Evolutionary conservation across 2,888 invertebrate species (phyloP).

Genomic region (Tupiocoris notatus): DNA sequence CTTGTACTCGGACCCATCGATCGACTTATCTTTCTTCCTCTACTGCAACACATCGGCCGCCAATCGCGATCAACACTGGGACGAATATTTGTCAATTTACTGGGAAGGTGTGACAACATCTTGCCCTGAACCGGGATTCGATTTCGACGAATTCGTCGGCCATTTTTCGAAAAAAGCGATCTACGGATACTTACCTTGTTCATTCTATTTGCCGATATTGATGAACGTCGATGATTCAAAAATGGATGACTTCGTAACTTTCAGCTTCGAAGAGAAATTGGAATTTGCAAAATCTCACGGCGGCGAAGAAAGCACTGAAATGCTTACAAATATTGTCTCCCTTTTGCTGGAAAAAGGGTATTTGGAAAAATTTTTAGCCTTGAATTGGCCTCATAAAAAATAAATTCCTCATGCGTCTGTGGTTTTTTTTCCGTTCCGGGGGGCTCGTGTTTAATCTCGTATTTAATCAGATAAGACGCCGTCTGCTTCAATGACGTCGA

Average conservation of each 20-base stretch:
- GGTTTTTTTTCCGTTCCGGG: too few species aligned
- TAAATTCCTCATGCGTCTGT: too few species aligned
- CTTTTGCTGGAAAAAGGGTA: constrained; percentile 50
- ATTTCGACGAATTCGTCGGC: constrained; percentile 34
- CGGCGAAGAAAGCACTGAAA: constrained; percentile 43
- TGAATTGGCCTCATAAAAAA: too few species aligned
- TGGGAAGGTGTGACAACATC: constrained; percentile 40
- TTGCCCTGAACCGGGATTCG: constrained; percentile 28
- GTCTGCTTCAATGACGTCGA: too few species aligned
- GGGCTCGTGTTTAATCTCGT: too few species aligned
- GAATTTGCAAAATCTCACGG: constrained; percentile 2
- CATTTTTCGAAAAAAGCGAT: constrained; percentile 42
- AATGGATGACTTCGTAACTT: constrained; percentile 1
- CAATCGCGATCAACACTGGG: constrained; percentile 50
- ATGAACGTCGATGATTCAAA: constrained; percentile 1
- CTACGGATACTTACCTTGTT: constrained; percentile 40
- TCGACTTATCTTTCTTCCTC: constrained; percentile 53
- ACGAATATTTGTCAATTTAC: constrained; percentile 52
- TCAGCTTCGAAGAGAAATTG: constrained; percentile 26
- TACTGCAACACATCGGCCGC: constrained; percentile 53
- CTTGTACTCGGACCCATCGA: constrained; percentile 53
- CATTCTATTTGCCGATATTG: constrained; percentile 47
- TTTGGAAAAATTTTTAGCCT: constrained; percentile 35
- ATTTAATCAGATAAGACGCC: too few species aligned
- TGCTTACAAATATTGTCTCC: constrained; percentile 43